Conservation (phyloP, 2,797 vertebrate species). For the Parauchenoglanis punctatus region DNA sequence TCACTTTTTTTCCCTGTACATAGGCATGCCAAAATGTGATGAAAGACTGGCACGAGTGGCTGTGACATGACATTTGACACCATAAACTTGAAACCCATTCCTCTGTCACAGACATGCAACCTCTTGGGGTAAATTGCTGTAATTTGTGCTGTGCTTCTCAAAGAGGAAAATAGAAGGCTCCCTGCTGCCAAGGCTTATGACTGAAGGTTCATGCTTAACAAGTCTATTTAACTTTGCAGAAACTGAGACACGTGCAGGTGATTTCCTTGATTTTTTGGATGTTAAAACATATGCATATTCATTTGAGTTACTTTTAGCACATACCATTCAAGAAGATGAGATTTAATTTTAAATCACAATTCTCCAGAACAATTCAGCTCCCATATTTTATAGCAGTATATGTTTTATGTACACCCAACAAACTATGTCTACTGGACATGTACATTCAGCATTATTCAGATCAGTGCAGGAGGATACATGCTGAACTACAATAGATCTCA, state of each 20-base stretch:
- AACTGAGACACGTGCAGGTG: slow-evolving; percentile 53
- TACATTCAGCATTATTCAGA: not conserved
- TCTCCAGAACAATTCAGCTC: slow-evolving; percentile 30
- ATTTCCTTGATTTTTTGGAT: slow-evolving; percentile 50
- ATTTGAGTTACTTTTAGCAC: slow-evolving; percentile 12
- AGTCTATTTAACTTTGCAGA: slow-evolving; percentile 57
- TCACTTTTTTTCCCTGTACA: slow-evolving; percentile 60
- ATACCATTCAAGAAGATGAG: not conserved
- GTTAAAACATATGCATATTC: slow-evolving; percentile 22
- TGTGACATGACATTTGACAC: slow-evolving; percentile 68
- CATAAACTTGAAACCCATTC: slow-evolving; percentile 67
- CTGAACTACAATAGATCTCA: not conserved
- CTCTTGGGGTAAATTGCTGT: slow-evolving; percentile 68
- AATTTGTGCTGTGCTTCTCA: slow-evolving; percentile 66
- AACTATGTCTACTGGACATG: not conserved
- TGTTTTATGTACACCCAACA: not conserved
- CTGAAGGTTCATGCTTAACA: slow-evolving; percentile 58
- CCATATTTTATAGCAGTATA: slow-evolving; percentile 28
- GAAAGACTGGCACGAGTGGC: slow-evolving; percentile 66
- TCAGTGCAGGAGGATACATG: not conserved
- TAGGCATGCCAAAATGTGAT: slow-evolving; percentile 66
- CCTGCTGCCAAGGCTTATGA: slow-evolving; percentile 48
- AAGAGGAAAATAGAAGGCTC: slow-evolving; percentile 52
- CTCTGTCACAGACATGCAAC: slow-evolving; percentile 64
- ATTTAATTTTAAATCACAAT: slow-evolving; percentile 21